Conservation (phyloP, 2,113 vertebrate genomes). For the Tetraodon nigroviridis region DNA sequence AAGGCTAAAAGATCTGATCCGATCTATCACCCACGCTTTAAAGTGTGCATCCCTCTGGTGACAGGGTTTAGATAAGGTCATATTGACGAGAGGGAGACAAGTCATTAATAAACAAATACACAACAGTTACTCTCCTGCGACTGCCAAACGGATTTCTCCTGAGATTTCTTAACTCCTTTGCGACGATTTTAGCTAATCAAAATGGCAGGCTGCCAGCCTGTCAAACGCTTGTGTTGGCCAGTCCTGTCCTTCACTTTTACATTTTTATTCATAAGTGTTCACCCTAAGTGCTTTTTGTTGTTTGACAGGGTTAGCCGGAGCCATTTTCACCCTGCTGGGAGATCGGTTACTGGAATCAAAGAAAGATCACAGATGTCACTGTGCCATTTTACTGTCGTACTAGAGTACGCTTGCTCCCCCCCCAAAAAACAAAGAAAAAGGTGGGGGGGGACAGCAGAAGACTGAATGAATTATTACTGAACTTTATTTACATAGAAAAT, state of each 20-base stretch:
- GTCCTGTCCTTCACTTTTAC: conserved; percentile 34
- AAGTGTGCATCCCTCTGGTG: background rate
- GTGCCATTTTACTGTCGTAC: conserved; percentile 55
- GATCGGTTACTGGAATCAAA: conserved; percentile 67
- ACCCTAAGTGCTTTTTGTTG: conserved; percentile 70
- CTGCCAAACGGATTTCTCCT: conserved; percentile 47
- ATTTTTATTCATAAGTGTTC: conserved; percentile 62
- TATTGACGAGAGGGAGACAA: conserved; percentile 47
- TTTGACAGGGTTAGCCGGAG: conserved; percentile 53
- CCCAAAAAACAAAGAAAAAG: conserved; percentile 7
- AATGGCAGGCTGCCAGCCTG: conserved; percentile 61
- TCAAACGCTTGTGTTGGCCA: conserved; percentile 51
- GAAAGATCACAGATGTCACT: conserved; percentile 65
- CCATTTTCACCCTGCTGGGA: conserved; percentile 56
- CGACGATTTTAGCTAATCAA: conserved; percentile 64
- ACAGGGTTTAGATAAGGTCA: conserved; percentile 41
- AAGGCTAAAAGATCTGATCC: too few species aligned
- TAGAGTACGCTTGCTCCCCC: conserved; percentile 19
- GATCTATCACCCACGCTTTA: too few species aligned
- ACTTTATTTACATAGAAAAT: conserved; percentile 25
- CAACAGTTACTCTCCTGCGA: conserved; percentile 47
- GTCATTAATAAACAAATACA: conserved; percentile 57
- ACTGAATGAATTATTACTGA: background rate
- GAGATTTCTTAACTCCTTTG: conserved; percentile 61
- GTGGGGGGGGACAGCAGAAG: conserved; percentile 2